Evolutionary conservation across 64 coral and sea anemone genomes (phyloP), one percentile per base, ranked within the genome.

Genomic region (Acropora tenuis): DNA sequence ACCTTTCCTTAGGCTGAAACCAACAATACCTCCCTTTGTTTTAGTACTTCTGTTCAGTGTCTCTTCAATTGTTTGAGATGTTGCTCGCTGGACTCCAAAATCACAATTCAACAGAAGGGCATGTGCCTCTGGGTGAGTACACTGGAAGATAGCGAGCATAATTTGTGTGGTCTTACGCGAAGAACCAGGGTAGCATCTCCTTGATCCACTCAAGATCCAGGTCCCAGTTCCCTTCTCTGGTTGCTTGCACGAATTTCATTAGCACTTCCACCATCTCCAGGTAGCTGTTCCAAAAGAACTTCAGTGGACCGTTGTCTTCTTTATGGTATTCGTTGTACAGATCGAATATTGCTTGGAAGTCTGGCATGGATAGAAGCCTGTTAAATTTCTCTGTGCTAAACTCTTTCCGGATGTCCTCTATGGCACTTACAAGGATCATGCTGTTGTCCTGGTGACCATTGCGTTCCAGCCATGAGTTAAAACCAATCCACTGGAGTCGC

Each of bases 141-240:
- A 74, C 52, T 73, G 44, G 66, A 30, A 30, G 30, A 30, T 30
- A 30, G 30, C 30, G 30, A 30, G 30, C 30, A 30, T 30, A 30
- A 30, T 30, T 30, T 30, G 30, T 30, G 30, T 30, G 30, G 30
- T 30, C 30, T 30, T 30, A 30, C 30, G 30, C 46, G 11, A 88
- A 88, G 17, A 75, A 88, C 69, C 69, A 88, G 13, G 71, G 85
- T 75, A 88, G 43, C 86, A 88, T 88, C 30, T 88, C 73, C 58
- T 77, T 77, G 73, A 17, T 43, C 16, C 73, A 3, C 9, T 88
- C 73, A 1, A 88, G 46, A 8, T 88, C 73, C 49, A 88, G 18
- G 17, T 41, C 10, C 73, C 73, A 88, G 86, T 88, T 88, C 19
- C 85, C 85, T 88, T 88, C 85, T 41, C 85, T 58, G n/a, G 85